Conservation (phyloP, 2,888 invertebrate genomes). For the Tetragonula carbonaria region DNA sequence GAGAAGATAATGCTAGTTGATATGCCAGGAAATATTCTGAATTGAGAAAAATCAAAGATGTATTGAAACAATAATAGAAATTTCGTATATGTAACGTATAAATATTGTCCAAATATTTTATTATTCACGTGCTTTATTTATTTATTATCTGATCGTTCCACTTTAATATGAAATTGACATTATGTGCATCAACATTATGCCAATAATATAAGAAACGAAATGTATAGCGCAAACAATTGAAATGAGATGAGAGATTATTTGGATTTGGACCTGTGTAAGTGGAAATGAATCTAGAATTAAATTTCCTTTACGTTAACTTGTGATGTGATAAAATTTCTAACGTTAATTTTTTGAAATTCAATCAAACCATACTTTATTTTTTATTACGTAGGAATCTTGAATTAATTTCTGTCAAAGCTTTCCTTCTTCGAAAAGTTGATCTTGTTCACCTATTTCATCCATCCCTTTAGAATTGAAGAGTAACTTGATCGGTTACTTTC, state of each 20-base stretch:
- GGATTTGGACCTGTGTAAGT: neutral
- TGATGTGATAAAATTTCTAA: neutral
- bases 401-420: neutral
- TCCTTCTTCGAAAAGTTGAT: neutral
- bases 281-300: too few species aligned
- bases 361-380: too few species aligned
- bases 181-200: neutral
- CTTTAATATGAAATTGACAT: neutral
- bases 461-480: neutral
- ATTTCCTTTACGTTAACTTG: neutral
- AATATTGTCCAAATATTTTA: neutral
- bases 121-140: neutral
- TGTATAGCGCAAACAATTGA: neutral
- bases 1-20: neutral
- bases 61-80: neutral
- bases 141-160: constrained; percentile 2
- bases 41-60: neutral
- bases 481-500: neutral
- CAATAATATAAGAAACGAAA: neutral
- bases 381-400: neutral
- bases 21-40: neutral
- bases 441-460: neutral
- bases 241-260: neutral
- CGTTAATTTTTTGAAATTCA: too few species aligned
- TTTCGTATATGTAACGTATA: neutral